Conservation (phyloP, 2,888 invertebrate genomes). For the Eutolmus rufibarbis region DNA sequence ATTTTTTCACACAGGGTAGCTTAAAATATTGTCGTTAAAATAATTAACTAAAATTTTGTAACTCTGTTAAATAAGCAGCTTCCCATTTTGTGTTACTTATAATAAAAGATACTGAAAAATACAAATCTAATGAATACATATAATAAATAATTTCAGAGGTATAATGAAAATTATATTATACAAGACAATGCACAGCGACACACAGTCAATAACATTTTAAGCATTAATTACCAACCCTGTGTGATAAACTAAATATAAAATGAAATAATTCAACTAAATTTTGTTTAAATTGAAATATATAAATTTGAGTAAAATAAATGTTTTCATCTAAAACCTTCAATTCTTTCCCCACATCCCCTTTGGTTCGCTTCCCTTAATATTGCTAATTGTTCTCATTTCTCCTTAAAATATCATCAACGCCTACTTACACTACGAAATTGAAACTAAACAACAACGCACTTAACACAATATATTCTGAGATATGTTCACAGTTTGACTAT, state of each 20-base stretch:
- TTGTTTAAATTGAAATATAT: not conserved
- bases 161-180: not conserved
- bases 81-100: not conserved
- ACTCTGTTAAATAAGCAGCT: not conserved
- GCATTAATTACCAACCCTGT: not conserved
- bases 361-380: not conserved
- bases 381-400: not conserved
- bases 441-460: not conserved
- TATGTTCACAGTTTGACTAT: constrained; percentile 25
- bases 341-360: not conserved
- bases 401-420: not conserved
- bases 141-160: not conserved
- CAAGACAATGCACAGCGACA: not conserved
- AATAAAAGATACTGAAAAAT: not conserved
- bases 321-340: not conserved
- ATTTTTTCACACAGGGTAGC: not conserved
- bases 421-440: not conserved
- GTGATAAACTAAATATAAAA: not conserved
- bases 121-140: not conserved
- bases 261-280: not conserved
- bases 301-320: not conserved
- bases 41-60: not conserved
- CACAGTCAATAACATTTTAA: not conserved
- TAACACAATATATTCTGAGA: not conserved
- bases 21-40: not conserved